Evolutionary conservation across 2,797 vertebrate genomes (phyloP).

Genomic region (Anas bahamensis): DNA sequence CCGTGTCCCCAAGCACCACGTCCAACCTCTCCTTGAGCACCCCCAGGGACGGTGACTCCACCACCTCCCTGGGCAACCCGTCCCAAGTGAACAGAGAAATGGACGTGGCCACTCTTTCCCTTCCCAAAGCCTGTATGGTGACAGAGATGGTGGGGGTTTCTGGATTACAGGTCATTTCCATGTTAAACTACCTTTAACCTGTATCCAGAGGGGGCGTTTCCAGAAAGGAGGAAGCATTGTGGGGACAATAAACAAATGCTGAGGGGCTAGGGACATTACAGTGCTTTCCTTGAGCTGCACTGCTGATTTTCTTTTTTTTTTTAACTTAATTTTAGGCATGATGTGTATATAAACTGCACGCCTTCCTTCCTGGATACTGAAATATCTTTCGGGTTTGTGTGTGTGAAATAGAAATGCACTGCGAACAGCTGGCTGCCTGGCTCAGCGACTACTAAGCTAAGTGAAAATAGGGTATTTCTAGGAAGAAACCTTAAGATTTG

Average conservation of each 20-base stretch:
- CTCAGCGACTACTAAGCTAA: conserved; percentile 5
- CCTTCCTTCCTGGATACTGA: not conserved
- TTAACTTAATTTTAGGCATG: not conserved
- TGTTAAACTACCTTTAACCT: not conserved
- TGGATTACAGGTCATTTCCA: not conserved
- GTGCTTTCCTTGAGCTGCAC: not conserved
- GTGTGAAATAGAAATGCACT: not conserved
- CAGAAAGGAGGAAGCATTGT: not conserved
- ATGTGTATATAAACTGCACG: not conserved
- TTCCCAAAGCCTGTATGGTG: not conserved
- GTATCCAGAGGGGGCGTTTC: not conserved
- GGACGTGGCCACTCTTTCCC: not conserved
- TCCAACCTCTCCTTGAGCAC: too few species aligned
- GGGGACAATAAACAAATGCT: not conserved
- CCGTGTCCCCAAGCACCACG: too few species aligned
- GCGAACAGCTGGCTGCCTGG: not conserved
- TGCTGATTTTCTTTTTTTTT: not conserved
- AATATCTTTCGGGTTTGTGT: not conserved
- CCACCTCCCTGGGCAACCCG: too few species aligned
- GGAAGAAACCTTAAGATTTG: conserved; percentile 12
- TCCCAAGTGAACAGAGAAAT: not conserved
- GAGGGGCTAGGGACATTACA: not conserved
- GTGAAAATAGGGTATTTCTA: not conserved
- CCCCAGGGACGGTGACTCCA: too few species aligned
- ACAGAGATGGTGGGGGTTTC: not conserved